Evolutionary conservation across 2,113 vertebrate species (phyloP), one percentile per base, ranked within the genome.

Genomic region (Rutilus rutilus): DNA sequence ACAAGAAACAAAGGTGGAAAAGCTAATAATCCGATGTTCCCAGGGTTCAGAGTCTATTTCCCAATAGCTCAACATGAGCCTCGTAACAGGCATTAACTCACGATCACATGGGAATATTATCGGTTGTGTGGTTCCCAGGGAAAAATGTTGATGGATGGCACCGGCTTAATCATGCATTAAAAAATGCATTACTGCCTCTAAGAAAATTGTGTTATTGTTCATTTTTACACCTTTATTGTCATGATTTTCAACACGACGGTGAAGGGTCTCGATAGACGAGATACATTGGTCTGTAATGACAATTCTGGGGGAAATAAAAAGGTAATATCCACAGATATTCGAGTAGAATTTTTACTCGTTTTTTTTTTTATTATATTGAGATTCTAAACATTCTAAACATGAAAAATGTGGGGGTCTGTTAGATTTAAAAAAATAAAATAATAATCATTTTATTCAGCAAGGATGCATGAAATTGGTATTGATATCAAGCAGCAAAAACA

Each of bases 131-230:
- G 87, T 90, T 88, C 87, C 81, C 77, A 91, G 83, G 88, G 83
- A 88, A 87, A 92, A 89, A 88, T 88, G 87, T 90, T 90, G 91
- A 92, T 89, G 89, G 88, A 92, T 90, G 81, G 85, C 73, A 85
- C 4, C 10, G 57, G 85, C 78, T 87, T 90, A 88, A 90, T 91
- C 89, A 83, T 83, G 84, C 80, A 75, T 64, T 88, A 42, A 73
- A 73, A 89, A 85, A 89, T 90, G 87, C 8, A 6, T 47, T 86
- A 81, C 65, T 76, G 88, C 80, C 87, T 76, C 65, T 64, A 80
- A 78, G 91, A 88, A 90, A 86, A 86, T 25, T n/a, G 5, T 5
- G 65, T 39, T 79, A 74, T 88, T 79, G 88, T 88, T 92, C 78
- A 91, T 52, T 90, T 88, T 90, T 87, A 82, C 80, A 25, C 88